Base-by-base conservation (phyloP, 2,113 vertebrate species). In the Tylochromis polylepis region DNA sequence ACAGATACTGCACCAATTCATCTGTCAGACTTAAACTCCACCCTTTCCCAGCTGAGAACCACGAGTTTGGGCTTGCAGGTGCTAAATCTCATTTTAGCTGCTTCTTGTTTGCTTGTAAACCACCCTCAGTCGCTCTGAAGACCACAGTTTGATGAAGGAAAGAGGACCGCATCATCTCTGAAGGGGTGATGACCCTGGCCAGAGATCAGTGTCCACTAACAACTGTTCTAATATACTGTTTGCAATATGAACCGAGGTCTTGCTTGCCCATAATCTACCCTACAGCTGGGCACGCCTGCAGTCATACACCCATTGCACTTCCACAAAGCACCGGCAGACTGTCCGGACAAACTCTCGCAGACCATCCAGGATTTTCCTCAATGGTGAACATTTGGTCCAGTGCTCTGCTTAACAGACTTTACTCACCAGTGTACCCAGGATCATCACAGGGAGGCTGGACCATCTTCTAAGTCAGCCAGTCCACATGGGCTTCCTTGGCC, bases 111-210 rank as follows among this genome's bases (percentile, higher is more conserved):
- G 34, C 34, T 38, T 41, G 34, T 38, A 38, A 3, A 41, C 0
- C 11, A 14, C 20, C 62, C 14, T 18, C 11, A 15, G 62, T 41
- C 34, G 8, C 4, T 51, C 49, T 51, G 46, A 2, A 51, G 49
- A 3, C 8, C 49, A 0, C 12, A 0, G 36, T 24, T 15, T 15
- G 38, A 24, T 16, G 65, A 43, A 70, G 0, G 38, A 43, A 43
- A 27, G 36, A 0, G 0, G n/a, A 3, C 49, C 16, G 15, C 46
- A 8, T 51, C 46, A 16, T 49, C 41, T 43, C 11, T 3, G 20
- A 70, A 22, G 62, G 9, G 62, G 7, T 8, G 12, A 24, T 43
- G 65, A 24, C 9, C 12, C 38, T 24, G 36, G n/a, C n/a, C 36
- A 24, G 65, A 70, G 36, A 0, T 2, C 65, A 6, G n/a, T 24